These are phyloP conservation scores for Artemia sinica DNA, from an alignment of 2,888 invertebrate species.

Conservation along the genomic window DNA sequence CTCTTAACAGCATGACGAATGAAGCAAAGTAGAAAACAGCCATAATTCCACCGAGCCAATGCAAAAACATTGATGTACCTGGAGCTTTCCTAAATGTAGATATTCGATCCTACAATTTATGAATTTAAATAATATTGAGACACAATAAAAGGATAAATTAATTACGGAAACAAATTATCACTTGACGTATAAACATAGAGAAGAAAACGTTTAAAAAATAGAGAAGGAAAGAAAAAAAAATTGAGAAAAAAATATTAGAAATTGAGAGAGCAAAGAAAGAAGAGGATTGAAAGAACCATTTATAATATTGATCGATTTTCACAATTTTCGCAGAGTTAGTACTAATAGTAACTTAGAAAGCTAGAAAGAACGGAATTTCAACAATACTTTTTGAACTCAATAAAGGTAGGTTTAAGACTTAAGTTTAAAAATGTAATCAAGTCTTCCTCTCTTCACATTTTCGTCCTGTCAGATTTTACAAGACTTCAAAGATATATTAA, in stretches of 20 bases:
- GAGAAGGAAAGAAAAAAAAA: not conserved
- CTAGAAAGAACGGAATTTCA: too few relatives aligned
- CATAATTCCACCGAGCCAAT: slow-evolving; percentile 96
- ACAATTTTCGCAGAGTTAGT: too few relatives aligned
- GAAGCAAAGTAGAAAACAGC: slow-evolving; percentile 99
- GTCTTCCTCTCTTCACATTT: not conserved
- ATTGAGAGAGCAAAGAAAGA: not conserved
- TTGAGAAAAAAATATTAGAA: not conserved
- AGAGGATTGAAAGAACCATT: not conserved
- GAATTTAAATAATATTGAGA: slow-evolving; percentile 28
- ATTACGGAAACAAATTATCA: not conserved
- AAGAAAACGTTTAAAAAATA: not conserved
- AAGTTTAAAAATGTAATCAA: too few relatives aligned
- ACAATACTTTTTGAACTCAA: too few relatives aligned
- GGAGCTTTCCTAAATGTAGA: slow-evolving; percentile 74
- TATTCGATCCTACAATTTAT: slow-evolving; percentile 45
- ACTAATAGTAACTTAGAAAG: too few relatives aligned
- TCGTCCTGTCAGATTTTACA: not conserved
- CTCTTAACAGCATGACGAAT: slow-evolving; percentile 74
- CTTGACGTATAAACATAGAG: not conserved
- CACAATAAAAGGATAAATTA: not conserved
- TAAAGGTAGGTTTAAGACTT: too few relatives aligned
- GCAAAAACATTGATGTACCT: slow-evolving; percentile 90
- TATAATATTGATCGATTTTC: too few relatives aligned
- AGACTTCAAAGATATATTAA: not conserved